Percentiles rank a stretch among this genome's conserved stretches.
Evolutionary conservation across 1,140 invertebrate genomes (phyloP).

Genomic region (Caenorhabditis brenneri): DNA sequence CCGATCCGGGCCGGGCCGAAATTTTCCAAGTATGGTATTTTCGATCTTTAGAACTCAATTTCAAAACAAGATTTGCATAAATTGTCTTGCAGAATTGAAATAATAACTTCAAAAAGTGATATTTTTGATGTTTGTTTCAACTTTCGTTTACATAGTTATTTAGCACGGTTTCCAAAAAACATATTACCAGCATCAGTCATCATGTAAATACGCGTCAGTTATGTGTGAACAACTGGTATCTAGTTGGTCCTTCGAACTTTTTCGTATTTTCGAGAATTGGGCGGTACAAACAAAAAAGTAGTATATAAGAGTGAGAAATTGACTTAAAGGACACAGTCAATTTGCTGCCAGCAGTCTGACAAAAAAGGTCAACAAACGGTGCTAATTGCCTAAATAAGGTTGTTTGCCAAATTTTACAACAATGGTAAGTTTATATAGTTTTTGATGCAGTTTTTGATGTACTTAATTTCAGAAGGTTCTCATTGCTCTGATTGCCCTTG

Average conservation of each 20-base stretch:
- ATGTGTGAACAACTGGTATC: conserved; percentile 33
- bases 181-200: neutral
- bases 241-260: conserved; percentile 19
- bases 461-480: conserved; percentile 7
- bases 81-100: neutral
- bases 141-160: neutral
- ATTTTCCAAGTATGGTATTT: no score
- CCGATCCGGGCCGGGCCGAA: no score
- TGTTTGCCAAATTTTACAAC: neutral
- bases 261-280: conserved; percentile 16
- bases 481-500: neutral
- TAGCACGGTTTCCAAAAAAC: neutral
- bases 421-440: neutral
- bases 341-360: neutral
- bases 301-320: neutral
- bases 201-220: conserved; percentile 24
- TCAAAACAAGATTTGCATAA: neutral
- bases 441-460: neutral
- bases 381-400: neutral
- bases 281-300: neutral
- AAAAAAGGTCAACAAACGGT: neutral
- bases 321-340: neutral
- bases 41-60: neutral
- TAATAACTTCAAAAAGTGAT: neutral
- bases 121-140: neutral